Conservation (phyloP, 2,888 invertebrate genomes). For the Aethes cnicana region DNA sequence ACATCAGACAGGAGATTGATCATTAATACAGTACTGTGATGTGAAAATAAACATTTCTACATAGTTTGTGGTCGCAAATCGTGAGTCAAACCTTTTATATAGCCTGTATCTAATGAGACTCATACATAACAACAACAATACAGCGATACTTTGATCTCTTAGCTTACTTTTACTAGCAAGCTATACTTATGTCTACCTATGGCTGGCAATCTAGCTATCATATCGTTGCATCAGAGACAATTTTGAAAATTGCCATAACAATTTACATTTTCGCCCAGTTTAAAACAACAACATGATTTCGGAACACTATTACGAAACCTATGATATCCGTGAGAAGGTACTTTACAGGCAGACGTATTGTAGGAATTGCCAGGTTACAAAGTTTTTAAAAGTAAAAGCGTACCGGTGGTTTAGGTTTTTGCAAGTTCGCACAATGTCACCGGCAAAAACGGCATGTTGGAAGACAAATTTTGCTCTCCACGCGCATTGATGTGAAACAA, state of each 20-base stretch:
- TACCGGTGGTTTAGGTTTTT: slow-evolving; percentile 32
- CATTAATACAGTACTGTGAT: too few species aligned
- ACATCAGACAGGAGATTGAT: too few species aligned
- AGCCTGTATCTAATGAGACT: too few species aligned
- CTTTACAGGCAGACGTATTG: slow-evolving; percentile 4
- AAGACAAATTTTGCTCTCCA: slow-evolving; percentile 69
- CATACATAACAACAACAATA: too few species aligned
- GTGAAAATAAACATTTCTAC: too few species aligned
- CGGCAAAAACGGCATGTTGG: slow-evolving; percentile 63
- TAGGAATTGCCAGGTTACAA: slow-evolving; percentile 8
- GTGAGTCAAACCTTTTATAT: too few species aligned
- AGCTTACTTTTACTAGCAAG: too few species aligned
- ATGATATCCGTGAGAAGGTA: neutral
- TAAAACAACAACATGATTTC: slow-evolving; percentile 17
- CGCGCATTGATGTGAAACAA: slow-evolving; percentile 76
- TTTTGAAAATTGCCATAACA: slow-evolving; percentile 23
- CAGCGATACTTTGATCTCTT: too few species aligned
- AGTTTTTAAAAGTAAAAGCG: slow-evolving; percentile 45
- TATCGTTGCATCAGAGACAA: slow-evolving; percentile 10
- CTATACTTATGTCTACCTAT: slow-evolving; percentile 6
- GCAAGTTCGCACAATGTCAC: slow-evolving; percentile 54
- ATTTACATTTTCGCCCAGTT: slow-evolving; percentile 10
- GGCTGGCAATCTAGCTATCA: slow-evolving; percentile 20
- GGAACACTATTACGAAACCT: slow-evolving; percentile 10
- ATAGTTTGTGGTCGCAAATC: too few species aligned